Evolutionary conservation across 1,140 invertebrate species (phyloP).

Genomic region (Aphelenchoides avenae): DNA sequence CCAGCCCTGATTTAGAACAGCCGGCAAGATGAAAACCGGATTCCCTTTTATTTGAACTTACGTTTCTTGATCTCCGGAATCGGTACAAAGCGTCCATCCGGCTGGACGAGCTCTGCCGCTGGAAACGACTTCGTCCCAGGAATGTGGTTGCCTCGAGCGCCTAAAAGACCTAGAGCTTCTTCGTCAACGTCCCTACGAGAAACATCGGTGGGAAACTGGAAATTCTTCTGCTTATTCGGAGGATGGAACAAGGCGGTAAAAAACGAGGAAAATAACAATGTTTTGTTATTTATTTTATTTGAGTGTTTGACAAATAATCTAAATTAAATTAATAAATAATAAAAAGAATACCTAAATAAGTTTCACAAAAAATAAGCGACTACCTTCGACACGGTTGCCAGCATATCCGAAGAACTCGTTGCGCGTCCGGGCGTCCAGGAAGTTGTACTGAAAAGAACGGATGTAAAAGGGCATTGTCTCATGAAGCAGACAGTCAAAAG

Average conservation of each 20-base stretch:
- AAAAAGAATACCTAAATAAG: not conserved
- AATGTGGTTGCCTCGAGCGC: constrained; percentile 14
- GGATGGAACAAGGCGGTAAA: constrained; percentile 1
- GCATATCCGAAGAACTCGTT: constrained; percentile 39
- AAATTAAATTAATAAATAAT: not conserved
- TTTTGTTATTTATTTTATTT: not conserved
- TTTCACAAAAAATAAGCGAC: too few species aligned
- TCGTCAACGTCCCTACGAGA: too few species aligned
- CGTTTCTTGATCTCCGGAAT: constrained; percentile 23
- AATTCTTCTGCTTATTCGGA: too few species aligned
- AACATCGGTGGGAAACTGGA: too few species aligned
- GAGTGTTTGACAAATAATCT: constrained; percentile 9
- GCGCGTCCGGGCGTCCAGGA: constrained; percentile 31
- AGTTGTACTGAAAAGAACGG: constrained; percentile 28
- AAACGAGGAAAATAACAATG: not conserved
- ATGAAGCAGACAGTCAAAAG: too few species aligned
- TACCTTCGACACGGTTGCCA: constrained; percentile 10
- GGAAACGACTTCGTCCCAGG: constrained; percentile 35
- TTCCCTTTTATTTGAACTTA: constrained; percentile 8
- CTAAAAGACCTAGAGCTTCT: too few species aligned
- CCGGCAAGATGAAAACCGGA: too few species aligned
- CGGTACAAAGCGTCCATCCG: constrained; percentile 21
- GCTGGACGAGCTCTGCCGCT: constrained; percentile 29
- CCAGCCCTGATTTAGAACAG: too few species aligned
- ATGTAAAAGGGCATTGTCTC: not conserved